Percentiles rank a stretch among this genome's conserved stretches.
Evolutionary conservation across 2,797 vertebrate genomes (phyloP).

Genomic region (Mionectes olivaceus): DNA sequence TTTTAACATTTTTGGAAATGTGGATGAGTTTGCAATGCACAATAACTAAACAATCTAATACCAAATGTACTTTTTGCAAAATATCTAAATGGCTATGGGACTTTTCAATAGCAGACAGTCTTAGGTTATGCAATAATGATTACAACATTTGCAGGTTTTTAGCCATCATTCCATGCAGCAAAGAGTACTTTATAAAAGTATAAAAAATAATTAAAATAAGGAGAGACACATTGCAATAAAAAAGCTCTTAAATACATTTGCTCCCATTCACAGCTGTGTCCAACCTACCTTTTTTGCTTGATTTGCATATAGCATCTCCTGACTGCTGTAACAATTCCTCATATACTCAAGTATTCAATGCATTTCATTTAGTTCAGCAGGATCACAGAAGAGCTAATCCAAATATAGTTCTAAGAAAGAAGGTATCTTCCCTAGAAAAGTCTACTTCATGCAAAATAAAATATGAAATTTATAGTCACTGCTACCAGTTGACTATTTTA

Average conservation of each 20-base stretch:
- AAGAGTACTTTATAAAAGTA: background rate
- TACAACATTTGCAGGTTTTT: background rate
- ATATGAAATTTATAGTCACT: background rate
- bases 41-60: background rate
- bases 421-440: background rate
- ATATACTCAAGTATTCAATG: background rate
- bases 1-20: constrained; percentile 43
- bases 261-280: background rate
- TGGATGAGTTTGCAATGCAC: constrained; percentile 14
- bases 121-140: background rate
- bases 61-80: background rate
- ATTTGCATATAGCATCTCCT: background rate
- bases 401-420: background rate
- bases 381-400: background rate
- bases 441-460: background rate
- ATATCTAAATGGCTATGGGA: background rate
- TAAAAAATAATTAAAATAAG: background rate
- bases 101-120: background rate
- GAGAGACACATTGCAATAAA: background rate
- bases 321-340: background rate
- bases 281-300: background rate
- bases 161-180: background rate
- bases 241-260: background rate
- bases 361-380: background rate
- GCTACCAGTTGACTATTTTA: background rate